phyloP scores from a whole-genome alignment of 2,888 invertebrate genomes.

The Platycheirus albimanus region DNA sequence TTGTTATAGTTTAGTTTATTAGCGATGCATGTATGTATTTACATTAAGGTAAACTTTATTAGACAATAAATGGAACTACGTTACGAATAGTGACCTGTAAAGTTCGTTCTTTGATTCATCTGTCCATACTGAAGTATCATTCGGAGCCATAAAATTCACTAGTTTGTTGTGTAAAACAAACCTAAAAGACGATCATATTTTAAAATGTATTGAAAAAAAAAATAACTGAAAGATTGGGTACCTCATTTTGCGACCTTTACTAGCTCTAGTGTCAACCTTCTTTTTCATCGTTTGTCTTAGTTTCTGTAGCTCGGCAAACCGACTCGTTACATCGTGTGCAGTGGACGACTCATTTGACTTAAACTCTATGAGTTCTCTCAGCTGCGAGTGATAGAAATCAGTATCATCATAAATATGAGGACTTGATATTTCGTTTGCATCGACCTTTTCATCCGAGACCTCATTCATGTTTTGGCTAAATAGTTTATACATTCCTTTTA shows the following conservation, averaged over 20 bases:
- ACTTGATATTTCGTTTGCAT: constrained; percentile 85
- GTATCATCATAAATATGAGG: constrained; percentile 97
- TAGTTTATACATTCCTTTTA: constrained; percentile 89
- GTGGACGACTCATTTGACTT: constrained; percentile 93
- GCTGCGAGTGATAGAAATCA: constrained; percentile 97
- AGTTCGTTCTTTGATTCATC: constrained; percentile 92
- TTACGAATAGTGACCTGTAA: constrained; percentile 90
- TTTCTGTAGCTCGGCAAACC: constrained; percentile 96
- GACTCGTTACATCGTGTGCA: constrained; percentile 92
- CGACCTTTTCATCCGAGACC: constrained; percentile 78
- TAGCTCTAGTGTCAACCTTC: constrained; percentile 95
- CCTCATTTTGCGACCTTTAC: constrained; percentile 95
- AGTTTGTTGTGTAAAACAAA: constrained; percentile 93
- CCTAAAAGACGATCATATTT: constrained; percentile 70
- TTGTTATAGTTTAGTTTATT: constrained; percentile 31
- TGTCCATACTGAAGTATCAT: constrained; percentile 88
- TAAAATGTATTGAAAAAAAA: background rate
- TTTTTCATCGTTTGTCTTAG: constrained; percentile 95
- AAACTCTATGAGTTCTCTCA: constrained; percentile 95
- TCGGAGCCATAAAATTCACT: constrained; percentile 95
- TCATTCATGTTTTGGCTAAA: constrained; percentile 82
- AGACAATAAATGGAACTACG: constrained; percentile 47
- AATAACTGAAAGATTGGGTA: constrained; percentile 58
- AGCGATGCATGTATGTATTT: constrained; percentile 32
- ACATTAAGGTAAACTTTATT: constrained; percentile 13